Base-by-base conservation (phyloP, 2,888 invertebrate species). In the Arrhopalites spinosus region DNA sequence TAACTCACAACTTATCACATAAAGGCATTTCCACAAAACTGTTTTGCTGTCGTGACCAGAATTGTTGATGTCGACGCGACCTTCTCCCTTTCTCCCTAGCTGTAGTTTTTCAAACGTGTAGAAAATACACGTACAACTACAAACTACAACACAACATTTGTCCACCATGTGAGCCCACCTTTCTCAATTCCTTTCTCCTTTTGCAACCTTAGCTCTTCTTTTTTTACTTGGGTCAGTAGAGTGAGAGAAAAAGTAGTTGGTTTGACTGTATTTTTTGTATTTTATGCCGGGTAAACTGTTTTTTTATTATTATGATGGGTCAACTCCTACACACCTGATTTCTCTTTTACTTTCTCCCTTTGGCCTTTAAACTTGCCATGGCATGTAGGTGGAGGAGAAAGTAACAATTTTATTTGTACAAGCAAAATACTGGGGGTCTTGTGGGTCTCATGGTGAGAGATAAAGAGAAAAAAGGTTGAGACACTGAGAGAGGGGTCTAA, bases 11-110 rank as follows among this genome's bases (percentile, higher is more conserved):
- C 76, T 76, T 76, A 73, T 76, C 76, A 76, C 76, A 76, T 76
- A 73, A 76, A 73, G 76, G 73, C 76, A 76, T 77, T 77, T 77
- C 70, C 73, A 77, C 73, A 77, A 77, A 69, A 77, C 64, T 77
- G 36, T 59, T 73, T 73, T 63, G 63, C 61, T 70, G 73, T 73
- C 77, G 77, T 77, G 77, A 77, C 69, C 73, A 69, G 77, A 77
- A 73, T 77, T 66, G 30, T 67, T 66, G 73, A 73, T 67, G 59
- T 69, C 69, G 29, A 53, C 50, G 29, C 53, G 29, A 53, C 23
- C 30, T n/a, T 29, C 53, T 63, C 29, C n/a, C 63, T 2, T 20
- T 20, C 59, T 23, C 23, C 15, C 17, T n/a, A n/a, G n/a, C n/a
- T n/a, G n/a, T n/a, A n/a, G n/a, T n/a, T n/a, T n/a, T n/a, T 20